Conservation (phyloP, 2,888 invertebrate species). For the Himalopsyche japonica region DNA sequence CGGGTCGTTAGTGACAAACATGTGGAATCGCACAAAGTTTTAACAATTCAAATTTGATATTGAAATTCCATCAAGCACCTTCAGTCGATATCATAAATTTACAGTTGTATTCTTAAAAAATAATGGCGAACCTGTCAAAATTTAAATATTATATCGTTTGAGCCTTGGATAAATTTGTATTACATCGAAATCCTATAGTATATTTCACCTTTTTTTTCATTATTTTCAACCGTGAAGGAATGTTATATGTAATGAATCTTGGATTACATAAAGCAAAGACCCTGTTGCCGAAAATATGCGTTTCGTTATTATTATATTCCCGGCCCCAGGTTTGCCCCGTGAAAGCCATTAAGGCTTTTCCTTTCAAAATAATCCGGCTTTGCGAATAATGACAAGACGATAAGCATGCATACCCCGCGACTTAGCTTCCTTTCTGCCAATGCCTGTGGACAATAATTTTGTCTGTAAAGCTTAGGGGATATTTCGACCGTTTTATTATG, state of each 20-base stretch:
- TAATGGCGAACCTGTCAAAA: neutral
- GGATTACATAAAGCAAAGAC: neutral
- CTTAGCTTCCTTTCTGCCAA: neutral
- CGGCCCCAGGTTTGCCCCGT: neutral
- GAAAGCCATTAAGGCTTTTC: neutral
- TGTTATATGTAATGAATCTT: neutral
- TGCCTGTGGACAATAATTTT: neutral
- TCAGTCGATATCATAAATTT: too few relatives aligned
- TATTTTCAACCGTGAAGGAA: neutral
- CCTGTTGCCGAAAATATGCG: neutral
- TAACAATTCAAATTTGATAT: too few relatives aligned
- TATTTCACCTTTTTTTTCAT: neutral
- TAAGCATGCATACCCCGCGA: neutral
- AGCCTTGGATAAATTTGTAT: neutral
- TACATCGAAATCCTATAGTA: neutral
- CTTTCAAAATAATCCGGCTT: conserved; percentile 1
- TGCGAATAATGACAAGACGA: neutral
- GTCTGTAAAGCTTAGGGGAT: neutral
- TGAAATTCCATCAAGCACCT: too few relatives aligned
- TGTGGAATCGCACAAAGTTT: too few relatives aligned
- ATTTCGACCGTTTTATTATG: neutral
- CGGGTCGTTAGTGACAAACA: too few relatives aligned
- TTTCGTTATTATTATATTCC: neutral
- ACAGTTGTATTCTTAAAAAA: too few relatives aligned
- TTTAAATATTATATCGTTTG: neutral